Percentiles rank a stretch among this genome's conserved stretches.
Evolutionary conservation across 2,797 vertebrate genomes (phyloP).

Genomic region (Gymnoscopelus microlampas): DNA sequence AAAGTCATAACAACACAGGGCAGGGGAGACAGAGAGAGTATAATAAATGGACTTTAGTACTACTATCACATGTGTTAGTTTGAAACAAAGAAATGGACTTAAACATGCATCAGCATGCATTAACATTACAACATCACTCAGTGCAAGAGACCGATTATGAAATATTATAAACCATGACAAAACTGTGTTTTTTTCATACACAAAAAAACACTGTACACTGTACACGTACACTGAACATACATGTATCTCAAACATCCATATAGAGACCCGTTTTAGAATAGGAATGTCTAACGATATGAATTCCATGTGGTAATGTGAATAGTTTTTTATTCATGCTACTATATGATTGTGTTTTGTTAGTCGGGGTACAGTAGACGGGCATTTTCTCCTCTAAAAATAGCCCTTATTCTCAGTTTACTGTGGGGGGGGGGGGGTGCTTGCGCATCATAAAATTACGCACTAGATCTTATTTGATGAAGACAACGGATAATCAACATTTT

Average conservation of each 20-base stretch:
- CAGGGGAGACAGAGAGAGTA: slow-evolving; percentile 76
- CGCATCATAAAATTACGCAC: neutral
- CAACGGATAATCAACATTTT: too few species aligned
- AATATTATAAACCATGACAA: neutral
- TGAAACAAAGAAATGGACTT: slow-evolving; percentile 26
- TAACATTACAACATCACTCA: neutral
- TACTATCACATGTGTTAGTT: slow-evolving; percentile 24
- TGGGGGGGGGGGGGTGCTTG: neutral
- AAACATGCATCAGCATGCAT: too few species aligned
- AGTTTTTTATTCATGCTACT: too few species aligned
- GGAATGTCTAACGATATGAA: too few species aligned
- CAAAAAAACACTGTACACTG: neutral
- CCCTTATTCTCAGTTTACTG: neutral
- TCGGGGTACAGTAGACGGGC: too few species aligned
- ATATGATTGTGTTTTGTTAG: too few species aligned
- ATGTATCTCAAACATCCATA: neutral
- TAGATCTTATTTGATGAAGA: too few species aligned
- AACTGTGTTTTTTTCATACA: neutral
- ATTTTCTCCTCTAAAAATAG: too few species aligned
- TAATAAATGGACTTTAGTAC: slow-evolving; percentile 72
- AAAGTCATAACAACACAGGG: slow-evolving; percentile 78
- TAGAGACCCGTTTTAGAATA: too few species aligned
- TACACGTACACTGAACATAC: neutral
- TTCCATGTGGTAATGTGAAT: too few species aligned
- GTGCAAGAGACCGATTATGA: neutral